A percentile compares a stretch with the other conserved stretches of the same genome.
Conservation (phyloP, 2,797 vertebrate genomes). For the Eupleurogrammus muticus region DNA sequence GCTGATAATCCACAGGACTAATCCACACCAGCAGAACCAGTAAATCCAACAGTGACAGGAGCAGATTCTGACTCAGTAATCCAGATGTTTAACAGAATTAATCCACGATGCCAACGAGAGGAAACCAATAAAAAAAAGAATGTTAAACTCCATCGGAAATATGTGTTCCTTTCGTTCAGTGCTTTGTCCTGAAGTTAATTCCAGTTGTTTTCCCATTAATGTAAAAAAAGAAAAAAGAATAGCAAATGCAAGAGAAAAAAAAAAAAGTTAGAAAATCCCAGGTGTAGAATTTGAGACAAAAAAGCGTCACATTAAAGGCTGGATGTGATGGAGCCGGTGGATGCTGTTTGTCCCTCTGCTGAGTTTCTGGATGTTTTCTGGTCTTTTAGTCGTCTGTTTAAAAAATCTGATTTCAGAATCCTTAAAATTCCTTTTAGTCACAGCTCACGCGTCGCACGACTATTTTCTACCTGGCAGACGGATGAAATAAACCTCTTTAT, state of each 20-base stretch:
- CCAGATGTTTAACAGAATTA: neutral
- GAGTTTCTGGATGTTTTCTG: neutral
- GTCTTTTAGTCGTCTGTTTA: neutral
- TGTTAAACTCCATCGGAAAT: neutral
- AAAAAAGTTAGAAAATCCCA: too few relatives aligned
- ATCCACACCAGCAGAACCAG: slow-evolving; percentile 4
- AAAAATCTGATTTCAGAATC: neutral
- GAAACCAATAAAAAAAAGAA: neutral
- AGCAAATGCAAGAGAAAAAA: neutral
- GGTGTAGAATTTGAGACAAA: neutral
- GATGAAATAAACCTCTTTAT: neutral
- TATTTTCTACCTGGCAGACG: slow-evolving; percentile 1
- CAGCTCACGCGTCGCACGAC: neutral
- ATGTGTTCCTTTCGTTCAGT: too few relatives aligned
- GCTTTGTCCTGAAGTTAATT: too few relatives aligned
- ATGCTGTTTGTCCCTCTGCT: neutral
- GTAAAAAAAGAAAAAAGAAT: neutral
- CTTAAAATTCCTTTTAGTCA: too few relatives aligned
- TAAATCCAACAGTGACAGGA: slow-evolving; percentile 6
- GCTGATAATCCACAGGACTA: neutral
- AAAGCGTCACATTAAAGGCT: neutral
- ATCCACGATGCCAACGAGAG: neutral
- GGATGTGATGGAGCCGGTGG: neutral
- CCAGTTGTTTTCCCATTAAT: neutral
- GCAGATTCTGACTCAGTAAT: neutral